These are phyloP conservation scores for Enoplosus armatus DNA, from an alignment of 2,797 vertebrate species.

Conservation along the genomic window DNA sequence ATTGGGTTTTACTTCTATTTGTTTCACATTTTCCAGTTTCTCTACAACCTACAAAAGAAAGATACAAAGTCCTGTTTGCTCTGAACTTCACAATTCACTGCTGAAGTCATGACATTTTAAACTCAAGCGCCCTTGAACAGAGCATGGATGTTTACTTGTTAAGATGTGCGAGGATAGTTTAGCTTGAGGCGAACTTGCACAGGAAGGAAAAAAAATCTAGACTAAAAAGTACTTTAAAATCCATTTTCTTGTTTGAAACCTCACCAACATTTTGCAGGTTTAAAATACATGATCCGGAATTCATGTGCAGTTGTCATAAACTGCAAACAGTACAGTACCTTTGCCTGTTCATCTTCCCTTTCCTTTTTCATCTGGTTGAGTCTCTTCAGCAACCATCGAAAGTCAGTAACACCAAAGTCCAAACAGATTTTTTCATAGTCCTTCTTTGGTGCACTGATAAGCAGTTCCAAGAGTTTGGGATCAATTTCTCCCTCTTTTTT, in stretches of 20 bases:
- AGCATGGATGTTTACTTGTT: background rate
- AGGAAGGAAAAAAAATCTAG: background rate
- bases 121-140: background rate
- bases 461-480: slow-evolving; percentile 89
- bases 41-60: slow-evolving; percentile 83
- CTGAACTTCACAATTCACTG: background rate
- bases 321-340: slow-evolving; percentile 83
- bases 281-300: slow-evolving; percentile 3
- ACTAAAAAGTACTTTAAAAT: background rate
- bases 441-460: slow-evolving; percentile 87
- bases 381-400: slow-evolving; percentile 91
- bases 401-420: slow-evolving; percentile 91
- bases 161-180: background rate
- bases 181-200: background rate
- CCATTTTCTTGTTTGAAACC: slow-evolving; percentile 1
- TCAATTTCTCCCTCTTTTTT: slow-evolving; percentile 83
- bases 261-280: background rate
- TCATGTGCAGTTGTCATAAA: background rate
- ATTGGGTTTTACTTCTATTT: slow-evolving; percentile 86
- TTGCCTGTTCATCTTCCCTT: slow-evolving; percentile 84
- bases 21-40: slow-evolving; percentile 84
- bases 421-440: slow-evolving; percentile 93
- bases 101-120: background rate
- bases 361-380: slow-evolving; percentile 89
- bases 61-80: background rate